Base-by-base conservation (phyloP, 2,113 vertebrate genomes). In the Ursus arctos region DNA sequence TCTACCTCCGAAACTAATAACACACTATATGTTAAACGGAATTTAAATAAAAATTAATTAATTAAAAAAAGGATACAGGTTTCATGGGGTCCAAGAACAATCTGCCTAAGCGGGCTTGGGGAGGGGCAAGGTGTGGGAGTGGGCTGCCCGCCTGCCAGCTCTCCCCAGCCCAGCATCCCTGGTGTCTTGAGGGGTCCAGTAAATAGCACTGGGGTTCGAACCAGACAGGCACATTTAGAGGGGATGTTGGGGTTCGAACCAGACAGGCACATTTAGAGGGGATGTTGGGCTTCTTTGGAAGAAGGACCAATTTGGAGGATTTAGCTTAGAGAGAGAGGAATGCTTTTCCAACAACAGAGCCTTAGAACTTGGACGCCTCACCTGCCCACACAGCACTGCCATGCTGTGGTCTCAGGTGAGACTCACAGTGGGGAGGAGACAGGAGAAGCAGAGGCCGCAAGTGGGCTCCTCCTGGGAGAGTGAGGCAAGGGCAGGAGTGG, bases 401-500 rank as follows among this genome's bases (percentile, higher is more conserved):
- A 15, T 0, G 1, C 3, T 2, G 3, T 19, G 5, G 43, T 77
- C 43, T 26, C 1, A 16, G 61, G n/a, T 55, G 55, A 36, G 55
- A 51, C 22, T 7, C 55, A 16, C 2, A 26, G 63, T 21, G 40
- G 51, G 77, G 43, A 79, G 28, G 59, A 69, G 33, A 33, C 0
- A 2, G 51, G 49, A 69, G 19, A 63, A 36, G 15, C 6, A 36
- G 7, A 55, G 33, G 55, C 69, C 15, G 55, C 65, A 61, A 3
- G 31, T 36, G 47, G 88, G 65, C 40, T 47, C 0, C 22, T 31
- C 49, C 55, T 4, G 12, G 43, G 40, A 26, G 40, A 76, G 55
- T 0, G 2, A 6, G 28, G 22, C 33, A 31, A 24, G 24, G 2
- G 33, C 49, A 33, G 16, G 36, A 12, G 1, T 19, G 53, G 10